phyloP scores from a whole-genome alignment of 2,888 invertebrate species.

The Kuschelorhynchus macadamiae region DNA sequence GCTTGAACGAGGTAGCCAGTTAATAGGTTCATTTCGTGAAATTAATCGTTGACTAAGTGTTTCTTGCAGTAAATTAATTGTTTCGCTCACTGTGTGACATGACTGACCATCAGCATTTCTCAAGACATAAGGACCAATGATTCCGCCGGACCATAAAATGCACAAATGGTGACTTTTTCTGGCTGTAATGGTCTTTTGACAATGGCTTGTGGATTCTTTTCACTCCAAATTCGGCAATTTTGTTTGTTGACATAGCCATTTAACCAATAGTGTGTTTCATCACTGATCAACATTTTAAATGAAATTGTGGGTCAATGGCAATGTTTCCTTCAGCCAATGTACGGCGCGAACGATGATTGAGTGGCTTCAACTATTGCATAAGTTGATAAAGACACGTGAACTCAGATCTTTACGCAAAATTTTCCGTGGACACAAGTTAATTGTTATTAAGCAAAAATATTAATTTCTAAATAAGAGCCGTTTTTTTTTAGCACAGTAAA shows the following conservation, averaged over 20 bases:
- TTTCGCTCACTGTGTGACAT: too few species aligned
- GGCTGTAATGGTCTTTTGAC: neutral
- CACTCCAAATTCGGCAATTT: conserved; percentile 24
- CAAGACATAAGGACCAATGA: conserved; percentile 62
- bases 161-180: neutral
- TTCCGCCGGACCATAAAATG: conserved; percentile 60
- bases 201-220: conserved; percentile 18
- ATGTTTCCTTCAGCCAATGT: conserved; percentile 52
- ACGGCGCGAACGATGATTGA: conserved; percentile 51
- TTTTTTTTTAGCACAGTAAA: too few species aligned
- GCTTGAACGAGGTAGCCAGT: conserved; percentile 45
- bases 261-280: conserved; percentile 54
- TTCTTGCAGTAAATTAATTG: conserved; percentile 8
- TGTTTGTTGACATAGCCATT: conserved; percentile 9
- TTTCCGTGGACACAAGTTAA: conserved; percentile 53
- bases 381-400: conserved; percentile 52
- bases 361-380: conserved; percentile 52
- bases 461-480: too few species aligned
- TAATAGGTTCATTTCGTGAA: neutral
- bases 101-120: conserved; percentile 57
- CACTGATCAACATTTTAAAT: conserved; percentile 27
- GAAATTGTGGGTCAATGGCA: conserved; percentile 51
- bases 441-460: too few species aligned
- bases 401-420: conserved; percentile 56
- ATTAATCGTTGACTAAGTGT: conserved; percentile 55